Base-by-base conservation (phyloP, 1,140 invertebrate species). In the Cydia amplana region DNA sequence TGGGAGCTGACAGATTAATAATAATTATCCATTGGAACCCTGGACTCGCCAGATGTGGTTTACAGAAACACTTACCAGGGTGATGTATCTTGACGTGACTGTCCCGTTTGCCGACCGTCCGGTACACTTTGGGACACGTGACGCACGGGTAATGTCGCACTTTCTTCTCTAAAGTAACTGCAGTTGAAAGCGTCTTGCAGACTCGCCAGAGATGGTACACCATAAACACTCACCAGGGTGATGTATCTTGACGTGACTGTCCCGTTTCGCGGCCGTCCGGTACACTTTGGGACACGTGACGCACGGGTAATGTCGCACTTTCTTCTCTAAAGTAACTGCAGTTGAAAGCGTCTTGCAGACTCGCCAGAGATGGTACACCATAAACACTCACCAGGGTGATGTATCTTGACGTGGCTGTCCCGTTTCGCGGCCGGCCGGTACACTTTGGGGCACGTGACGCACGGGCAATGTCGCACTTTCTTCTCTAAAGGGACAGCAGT, bases 351-450 rank as follows among this genome's bases (percentile, higher is more conserved):
- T 78, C 23, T 78, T 74, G 75, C 86, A 84, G 0, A 79, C 75
- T 32, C 5, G 2, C 32, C 4, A 32, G 32, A 40, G 0, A 40
- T 40, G 36, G 36, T 7, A 4, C 4, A 40, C n/a, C 36, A 7
- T 0, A 10, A 40, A 40, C 36, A 40, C 40, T 43, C 9, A 43
- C 81, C 83, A 9, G 85, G 83, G 65, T 87, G 83, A 74, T 87
- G 82, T 7, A 72, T 49, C 0, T 51, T 43, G 12, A 81, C 74
- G 72, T 87, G 85, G 1, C 72, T 73, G 36, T 82, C 75, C 0
- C 84, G 78, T 60, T 87, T 86, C 73, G 79, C 80, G 4, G 84
- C 84, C 0, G 83, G 77, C 36, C 82, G 79, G 79, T 87, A 86
- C 6, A 87, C 65, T 74, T 85, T 85, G 64, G 81, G 75, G 75